Evolutionary conservation across 2,888 invertebrate species (phyloP).

Genomic region (Synanthedon vespiformis): DNA sequence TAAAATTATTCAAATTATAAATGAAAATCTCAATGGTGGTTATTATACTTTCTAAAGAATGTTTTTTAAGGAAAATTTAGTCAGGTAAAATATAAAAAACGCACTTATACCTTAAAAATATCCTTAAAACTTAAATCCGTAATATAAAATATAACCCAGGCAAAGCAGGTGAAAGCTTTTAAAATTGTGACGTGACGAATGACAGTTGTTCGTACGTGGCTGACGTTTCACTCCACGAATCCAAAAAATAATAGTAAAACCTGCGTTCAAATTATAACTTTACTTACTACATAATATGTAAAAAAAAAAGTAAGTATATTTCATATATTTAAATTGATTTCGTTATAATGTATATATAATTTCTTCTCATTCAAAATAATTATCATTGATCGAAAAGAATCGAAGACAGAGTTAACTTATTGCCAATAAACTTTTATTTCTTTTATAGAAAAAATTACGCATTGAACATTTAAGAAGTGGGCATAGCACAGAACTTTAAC

Average conservation of each 20-base stretch:
- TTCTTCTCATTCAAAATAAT: neutral
- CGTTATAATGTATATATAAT: neutral
- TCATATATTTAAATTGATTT: neutral
- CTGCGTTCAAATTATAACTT: slow-evolving; percentile 9
- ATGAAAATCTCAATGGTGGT: slow-evolving; percentile 13
- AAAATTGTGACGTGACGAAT: slow-evolving; percentile 7
- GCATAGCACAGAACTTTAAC: too few relatives aligned
- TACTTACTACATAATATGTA: neutral
- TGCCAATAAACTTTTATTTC: too few relatives aligned
- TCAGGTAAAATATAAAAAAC: slow-evolving; percentile 4
- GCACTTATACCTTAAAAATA: slow-evolving; percentile 14
- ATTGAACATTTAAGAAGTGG: too few relatives aligned
- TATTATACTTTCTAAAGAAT: neutral
- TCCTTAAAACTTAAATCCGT: slow-evolving; percentile 8
- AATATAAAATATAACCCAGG: slow-evolving; percentile 1
- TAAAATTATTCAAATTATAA: neutral
- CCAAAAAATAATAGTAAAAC: slow-evolving; percentile 22
- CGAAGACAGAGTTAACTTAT: too few relatives aligned
- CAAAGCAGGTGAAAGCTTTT: slow-evolving; percentile 18
- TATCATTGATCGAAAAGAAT: too few relatives aligned
- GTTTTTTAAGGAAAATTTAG: slow-evolving; percentile 5
- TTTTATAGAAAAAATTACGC: too few relatives aligned
- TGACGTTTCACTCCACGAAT: slow-evolving; percentile 70
- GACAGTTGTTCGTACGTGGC: slow-evolving; percentile 58
- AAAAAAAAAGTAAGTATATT: too few relatives aligned